phyloP scores from a whole-genome alignment of 2,113 vertebrate genomes.

The Syngnathus scovelli region DNA sequence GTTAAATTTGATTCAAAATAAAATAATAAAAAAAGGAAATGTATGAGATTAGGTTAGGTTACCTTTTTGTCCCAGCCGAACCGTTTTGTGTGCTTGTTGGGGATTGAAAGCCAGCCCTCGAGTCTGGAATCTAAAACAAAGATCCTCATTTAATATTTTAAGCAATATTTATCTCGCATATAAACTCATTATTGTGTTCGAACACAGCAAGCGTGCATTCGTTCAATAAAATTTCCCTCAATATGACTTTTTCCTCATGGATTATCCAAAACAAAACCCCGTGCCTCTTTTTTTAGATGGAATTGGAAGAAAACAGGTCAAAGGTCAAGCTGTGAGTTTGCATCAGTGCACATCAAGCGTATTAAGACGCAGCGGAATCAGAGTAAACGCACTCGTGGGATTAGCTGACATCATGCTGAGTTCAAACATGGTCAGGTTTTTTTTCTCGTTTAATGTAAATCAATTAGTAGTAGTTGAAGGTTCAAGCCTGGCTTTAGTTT shows the following conservation, averaged over 20 bases:
- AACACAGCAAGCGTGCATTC: no score
- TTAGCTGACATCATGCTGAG: constrained; percentile 23
- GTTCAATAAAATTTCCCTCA: no score
- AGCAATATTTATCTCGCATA: constrained; percentile 19
- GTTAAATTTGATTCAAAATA: not conserved
- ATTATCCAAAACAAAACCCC: not conserved
- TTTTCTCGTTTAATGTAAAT: not conserved
- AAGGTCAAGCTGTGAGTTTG: constrained; percentile 22
- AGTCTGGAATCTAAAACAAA: constrained; percentile 78
- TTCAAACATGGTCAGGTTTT: constrained; percentile 6
- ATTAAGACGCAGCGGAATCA: constrained; percentile 43
- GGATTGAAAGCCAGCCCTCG: constrained; percentile 90
- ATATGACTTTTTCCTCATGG: no score
- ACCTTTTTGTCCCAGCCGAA: constrained; percentile 98
- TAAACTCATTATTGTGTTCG: no score
- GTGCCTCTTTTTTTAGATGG: constrained; percentile 12
- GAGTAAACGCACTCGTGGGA: constrained; percentile 29
- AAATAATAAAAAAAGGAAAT: not conserved
- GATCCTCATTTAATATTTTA: constrained; percentile 35
- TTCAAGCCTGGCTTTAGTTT: not conserved
- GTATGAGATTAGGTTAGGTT: constrained; percentile 36
- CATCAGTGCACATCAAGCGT: constrained; percentile 17
- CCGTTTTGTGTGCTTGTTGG: constrained; percentile 89
- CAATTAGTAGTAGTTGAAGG: not conserved
- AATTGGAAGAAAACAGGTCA: constrained; percentile 17